phyloP scores from a whole-genome alignment of 2,113 vertebrate genomes.

The Hyla sarda region DNA sequence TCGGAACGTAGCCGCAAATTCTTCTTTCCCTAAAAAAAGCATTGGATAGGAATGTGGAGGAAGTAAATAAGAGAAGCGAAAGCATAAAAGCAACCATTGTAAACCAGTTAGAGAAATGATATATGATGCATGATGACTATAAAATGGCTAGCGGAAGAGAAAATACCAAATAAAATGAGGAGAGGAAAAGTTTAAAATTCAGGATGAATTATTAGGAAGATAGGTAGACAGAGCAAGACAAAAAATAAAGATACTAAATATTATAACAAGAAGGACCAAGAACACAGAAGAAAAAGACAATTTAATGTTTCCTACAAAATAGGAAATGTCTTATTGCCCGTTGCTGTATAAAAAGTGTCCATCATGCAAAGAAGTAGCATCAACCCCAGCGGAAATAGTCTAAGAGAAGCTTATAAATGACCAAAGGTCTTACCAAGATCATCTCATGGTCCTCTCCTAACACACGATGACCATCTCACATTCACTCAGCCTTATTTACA shows the following conservation, averaged over 20 bases:
- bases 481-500: neutral
- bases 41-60: slow-evolving; percentile 20
- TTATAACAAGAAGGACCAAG: neutral
- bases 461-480: neutral
- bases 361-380: neutral
- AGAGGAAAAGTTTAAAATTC: neutral
- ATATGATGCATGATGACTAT: neutral
- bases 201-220: neutral
- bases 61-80: slow-evolving; percentile 8
- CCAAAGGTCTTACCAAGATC: neutral
- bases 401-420: neutral
- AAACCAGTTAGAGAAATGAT: neutral
- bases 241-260: neutral
- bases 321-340: neutral
- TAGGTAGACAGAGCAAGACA: neutral
- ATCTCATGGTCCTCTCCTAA: neutral
- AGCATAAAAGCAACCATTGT: neutral
- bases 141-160: neutral
- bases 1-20: slow-evolving; percentile 92
- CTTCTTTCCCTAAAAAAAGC: slow-evolving; percentile 80
- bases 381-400: neutral
- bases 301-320: neutral
- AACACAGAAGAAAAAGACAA: neutral
- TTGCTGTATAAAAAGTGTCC: neutral
- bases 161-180: neutral